Evolutionary conservation across 2,113 vertebrate genomes (phyloP).

Genomic region (Laticauda colubrina): DNA sequence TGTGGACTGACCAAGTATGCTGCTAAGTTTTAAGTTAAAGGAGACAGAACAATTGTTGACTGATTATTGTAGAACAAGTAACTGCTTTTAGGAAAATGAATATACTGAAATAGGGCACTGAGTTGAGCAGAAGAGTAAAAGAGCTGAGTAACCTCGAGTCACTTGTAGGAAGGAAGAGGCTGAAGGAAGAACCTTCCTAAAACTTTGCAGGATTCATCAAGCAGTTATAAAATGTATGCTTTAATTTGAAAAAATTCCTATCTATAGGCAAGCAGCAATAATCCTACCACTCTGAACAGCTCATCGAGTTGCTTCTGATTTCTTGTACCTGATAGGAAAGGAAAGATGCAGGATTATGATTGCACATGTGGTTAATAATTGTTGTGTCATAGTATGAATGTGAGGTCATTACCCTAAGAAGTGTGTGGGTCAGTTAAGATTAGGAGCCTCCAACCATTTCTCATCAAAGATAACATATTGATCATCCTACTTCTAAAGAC

Average conservation of each 20-base stretch:
- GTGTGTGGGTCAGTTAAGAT: background rate
- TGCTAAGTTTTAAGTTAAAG: background rate
- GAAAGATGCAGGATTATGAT: background rate
- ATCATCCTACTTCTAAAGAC: background rate
- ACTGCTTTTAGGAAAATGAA: background rate
- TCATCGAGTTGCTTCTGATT: background rate
- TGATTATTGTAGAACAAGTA: background rate
- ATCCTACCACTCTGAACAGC: background rate
- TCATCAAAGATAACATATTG: background rate
- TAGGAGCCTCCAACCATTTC: background rate
- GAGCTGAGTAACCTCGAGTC: background rate
- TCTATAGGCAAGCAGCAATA: background rate
- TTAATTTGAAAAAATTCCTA: background rate
- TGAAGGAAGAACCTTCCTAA: background rate
- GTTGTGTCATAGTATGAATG: background rate
- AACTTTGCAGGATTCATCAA: background rate
- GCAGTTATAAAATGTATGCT: background rate
- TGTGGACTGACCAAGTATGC: background rate
- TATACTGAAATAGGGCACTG: background rate
- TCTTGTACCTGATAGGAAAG: background rate
- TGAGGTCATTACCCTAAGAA: background rate
- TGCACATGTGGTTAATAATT: background rate
- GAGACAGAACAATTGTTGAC: background rate
- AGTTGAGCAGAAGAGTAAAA: background rate
- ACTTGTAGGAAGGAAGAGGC: background rate